Conservation (phyloP, 2,113 vertebrate genomes). For the Oryzias melastigma region DNA sequence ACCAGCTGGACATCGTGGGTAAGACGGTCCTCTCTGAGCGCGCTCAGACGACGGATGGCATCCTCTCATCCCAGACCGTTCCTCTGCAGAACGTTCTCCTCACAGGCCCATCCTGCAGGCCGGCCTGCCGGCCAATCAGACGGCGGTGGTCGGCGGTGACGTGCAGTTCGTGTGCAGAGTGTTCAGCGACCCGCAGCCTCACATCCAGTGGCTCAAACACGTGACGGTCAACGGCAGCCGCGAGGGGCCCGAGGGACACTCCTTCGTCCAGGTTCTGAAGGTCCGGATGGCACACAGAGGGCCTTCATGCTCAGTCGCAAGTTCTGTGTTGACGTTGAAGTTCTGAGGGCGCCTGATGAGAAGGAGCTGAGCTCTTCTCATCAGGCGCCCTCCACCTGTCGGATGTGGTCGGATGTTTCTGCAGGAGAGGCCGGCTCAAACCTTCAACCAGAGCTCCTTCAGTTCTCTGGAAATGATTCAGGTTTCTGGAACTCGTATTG, state of each 20-base stretch:
- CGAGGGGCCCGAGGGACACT: conserved; percentile 81
- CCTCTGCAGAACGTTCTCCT: conserved; percentile 79
- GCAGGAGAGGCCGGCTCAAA: no score
- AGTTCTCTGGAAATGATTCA: no score
- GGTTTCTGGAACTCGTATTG: no score
- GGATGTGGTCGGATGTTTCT: conserved; percentile 6
- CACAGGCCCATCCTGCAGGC: conserved; percentile 91
- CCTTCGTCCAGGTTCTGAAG: conserved; percentile 88
- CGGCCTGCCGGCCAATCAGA: conserved; percentile 89
- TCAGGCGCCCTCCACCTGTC: no score
- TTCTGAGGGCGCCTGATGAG: background rate
- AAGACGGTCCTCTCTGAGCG: conserved; percentile 48
- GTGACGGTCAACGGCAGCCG: conserved; percentile 88
- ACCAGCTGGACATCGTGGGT: conserved; percentile 91
- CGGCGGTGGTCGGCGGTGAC: conserved; percentile 83
- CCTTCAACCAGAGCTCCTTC: no score
- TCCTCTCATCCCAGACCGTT: background rate
- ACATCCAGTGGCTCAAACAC: conserved; percentile 94
- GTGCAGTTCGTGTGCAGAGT: conserved; percentile 91
- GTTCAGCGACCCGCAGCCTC: conserved; percentile 90
- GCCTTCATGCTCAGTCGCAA: background rate
- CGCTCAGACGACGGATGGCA: background rate
- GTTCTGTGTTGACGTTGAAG: no score
- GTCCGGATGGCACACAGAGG: background rate
- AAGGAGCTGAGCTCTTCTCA: background rate